Base-by-base conservation (phyloP, 1,140 invertebrate genomes). In the Halictus rubicundus region DNA sequence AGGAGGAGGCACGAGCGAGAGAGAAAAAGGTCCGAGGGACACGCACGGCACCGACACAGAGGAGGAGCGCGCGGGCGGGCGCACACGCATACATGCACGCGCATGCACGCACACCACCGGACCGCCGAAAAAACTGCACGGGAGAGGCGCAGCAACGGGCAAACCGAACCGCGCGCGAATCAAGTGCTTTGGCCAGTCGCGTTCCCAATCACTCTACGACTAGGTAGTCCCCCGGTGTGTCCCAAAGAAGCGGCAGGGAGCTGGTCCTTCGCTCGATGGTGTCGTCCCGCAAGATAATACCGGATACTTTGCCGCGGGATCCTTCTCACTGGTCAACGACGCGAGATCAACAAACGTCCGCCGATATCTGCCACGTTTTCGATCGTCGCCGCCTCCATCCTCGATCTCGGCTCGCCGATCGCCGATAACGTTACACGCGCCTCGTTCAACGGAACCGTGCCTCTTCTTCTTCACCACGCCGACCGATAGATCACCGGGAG, bases 141-240 rank as follows among this genome's bases (percentile, higher is more conserved):
- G 92, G 91, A 93, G 92, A 93, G 92, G 92, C 91, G 92, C 90
- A 92, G 91, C 90, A 91, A 89, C 89, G 89, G 90, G 84, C 88
- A 87, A 91, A 90, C 89, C 92, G 91, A 91, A 91, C 91, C 91
- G 91, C 91, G 91, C 92, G 92, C 91, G 92, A 93, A 93, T 93
- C 92, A 93, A 93, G 92, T 92, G 92, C 91, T 93, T 92, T 92
- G 92, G 91, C 92, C 92, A 93, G 92, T 93, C 92, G 92, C 92
- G 91, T 92, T 93, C 92, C 92, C 92, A 93, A 93, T 93, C 92
- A 93, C 91, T 93, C 92, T 92, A 92, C 91, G 92, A 93, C 92
- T 93, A 93, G 92, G 92, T 93, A 92, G 91, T 93, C 91, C 92
- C 88, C 88, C 91, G 90, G 91, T 92, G 92, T 91, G 85, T 87